phyloP scores from a whole-genome alignment of 1,140 invertebrate species.

The Macrobrachium rosenbergii region DNA sequence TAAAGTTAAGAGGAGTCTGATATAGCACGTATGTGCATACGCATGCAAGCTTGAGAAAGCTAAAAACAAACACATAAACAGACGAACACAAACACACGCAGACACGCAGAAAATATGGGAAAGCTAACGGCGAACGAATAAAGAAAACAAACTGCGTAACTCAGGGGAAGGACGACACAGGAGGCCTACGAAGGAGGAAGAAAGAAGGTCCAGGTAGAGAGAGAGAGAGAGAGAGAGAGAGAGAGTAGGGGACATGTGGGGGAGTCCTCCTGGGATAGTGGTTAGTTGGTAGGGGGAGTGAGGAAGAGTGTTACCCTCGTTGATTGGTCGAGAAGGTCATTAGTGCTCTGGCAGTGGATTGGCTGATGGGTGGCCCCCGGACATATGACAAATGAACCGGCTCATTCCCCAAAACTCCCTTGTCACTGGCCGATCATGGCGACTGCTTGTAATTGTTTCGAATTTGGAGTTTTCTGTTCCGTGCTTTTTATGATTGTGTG shows the following conservation, averaged over 20 bases:
- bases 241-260: not conserved
- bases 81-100: conserved; percentile 25
- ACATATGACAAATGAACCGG: conserved; percentile 52
- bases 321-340: conserved; percentile 52
- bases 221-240: conserved; percentile 31
- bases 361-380: conserved; percentile 8
- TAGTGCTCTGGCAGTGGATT: conserved; percentile 50
- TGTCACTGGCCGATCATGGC: conserved; percentile 52
- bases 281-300: not conserved
- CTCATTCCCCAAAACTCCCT: conserved; percentile 38
- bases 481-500: not conserved
- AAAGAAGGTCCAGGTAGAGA: not conserved
- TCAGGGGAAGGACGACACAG: not conserved
- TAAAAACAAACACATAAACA: conserved; percentile 23
- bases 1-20: no score
- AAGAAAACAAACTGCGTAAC: no score
- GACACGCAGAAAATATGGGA: not conserved
- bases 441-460: conserved; percentile 50
- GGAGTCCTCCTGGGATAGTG: no score
- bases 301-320: conserved; percentile 30
- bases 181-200: not conserved
- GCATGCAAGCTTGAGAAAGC: not conserved
- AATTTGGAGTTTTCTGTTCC: not conserved
- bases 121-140: no score
- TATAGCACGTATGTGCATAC: no score